Evolutionary conservation across 1,140 invertebrate genomes (phyloP).

Genomic region (Trichonephila clavipes): DNA sequence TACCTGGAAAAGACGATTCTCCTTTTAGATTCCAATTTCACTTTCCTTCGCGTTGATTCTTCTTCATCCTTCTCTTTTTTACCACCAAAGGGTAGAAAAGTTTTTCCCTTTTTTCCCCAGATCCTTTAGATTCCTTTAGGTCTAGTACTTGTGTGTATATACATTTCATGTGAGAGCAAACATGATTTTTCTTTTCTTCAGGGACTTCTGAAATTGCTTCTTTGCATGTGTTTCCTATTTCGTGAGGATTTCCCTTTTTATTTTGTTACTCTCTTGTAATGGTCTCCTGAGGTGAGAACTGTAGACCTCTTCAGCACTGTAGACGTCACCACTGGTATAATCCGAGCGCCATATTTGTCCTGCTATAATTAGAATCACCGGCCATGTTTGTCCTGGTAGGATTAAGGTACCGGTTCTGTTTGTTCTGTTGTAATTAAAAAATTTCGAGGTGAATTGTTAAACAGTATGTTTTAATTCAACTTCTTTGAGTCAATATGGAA

Average conservation of each 20-base stretch:
- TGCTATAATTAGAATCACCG: background rate
- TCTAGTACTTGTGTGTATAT: conserved; percentile 73
- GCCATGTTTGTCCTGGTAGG: background rate
- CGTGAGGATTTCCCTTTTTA: conserved; percentile 55
- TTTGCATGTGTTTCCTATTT: conserved; percentile 74
- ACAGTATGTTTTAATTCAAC: no score
- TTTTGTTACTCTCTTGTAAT: conserved; percentile 51
- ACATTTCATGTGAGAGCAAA: conserved; percentile 75
- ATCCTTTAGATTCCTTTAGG: conserved; percentile 42
- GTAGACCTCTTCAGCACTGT: conserved; percentile 11
- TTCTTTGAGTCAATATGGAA: no score
- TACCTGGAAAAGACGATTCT: conserved; percentile 54
- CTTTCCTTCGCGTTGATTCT: conserved; percentile 62
- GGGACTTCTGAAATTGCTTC: conserved; percentile 71
- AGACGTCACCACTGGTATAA: conserved; percentile 4
- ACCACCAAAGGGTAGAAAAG: conserved; percentile 60
- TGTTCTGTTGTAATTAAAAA: background rate
- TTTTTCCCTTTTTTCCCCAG: conserved; percentile 6
- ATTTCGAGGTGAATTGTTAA: no score
- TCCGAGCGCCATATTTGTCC: conserved; percentile 56
- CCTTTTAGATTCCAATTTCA: conserved; percentile 75
- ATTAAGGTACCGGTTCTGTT: background rate
- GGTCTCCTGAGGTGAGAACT: conserved; percentile 67
- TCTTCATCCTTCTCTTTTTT: conserved; percentile 39
- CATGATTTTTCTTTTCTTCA: conserved; percentile 72